Conservation (phyloP, 2,113 vertebrate genomes). For the Helogale parvula region DNA sequence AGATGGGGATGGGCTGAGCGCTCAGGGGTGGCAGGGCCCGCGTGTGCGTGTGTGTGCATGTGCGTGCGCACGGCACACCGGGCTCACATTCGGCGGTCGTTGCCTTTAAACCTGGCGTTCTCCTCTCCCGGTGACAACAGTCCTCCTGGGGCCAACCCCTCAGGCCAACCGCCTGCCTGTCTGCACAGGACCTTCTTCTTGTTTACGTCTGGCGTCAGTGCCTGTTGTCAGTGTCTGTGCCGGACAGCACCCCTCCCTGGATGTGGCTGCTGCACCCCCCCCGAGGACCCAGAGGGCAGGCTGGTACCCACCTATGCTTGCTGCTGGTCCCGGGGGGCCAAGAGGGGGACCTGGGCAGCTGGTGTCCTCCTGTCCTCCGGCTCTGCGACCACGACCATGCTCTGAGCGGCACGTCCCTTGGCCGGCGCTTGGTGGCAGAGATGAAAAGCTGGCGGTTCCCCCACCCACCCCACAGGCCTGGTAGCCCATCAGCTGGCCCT, state of each 20-base stretch:
- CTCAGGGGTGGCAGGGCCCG: neutral
- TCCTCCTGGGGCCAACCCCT: neutral
- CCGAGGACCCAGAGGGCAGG: neutral
- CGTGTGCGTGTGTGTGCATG: fast-evolving
- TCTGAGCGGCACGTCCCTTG: neutral
- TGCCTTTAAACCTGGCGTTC: neutral
- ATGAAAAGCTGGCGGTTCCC: neutral
- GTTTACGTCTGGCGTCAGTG: neutral
- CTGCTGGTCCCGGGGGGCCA: neutral
- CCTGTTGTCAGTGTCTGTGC: neutral
- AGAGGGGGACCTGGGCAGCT: neutral
- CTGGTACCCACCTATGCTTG: neutral
- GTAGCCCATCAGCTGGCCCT: neutral
- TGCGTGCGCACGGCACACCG: fast-evolving
- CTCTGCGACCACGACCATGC: neutral
- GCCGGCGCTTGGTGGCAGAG: neutral
- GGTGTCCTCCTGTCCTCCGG: too few relatives aligned
- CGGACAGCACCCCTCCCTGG: neutral
- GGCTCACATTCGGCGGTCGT: neutral
- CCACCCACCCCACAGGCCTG: fast-evolving
- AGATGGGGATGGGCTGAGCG: neutral
- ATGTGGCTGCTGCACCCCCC: neutral
- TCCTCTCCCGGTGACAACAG: neutral
- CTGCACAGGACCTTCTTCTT: neutral
- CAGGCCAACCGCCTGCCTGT: neutral